A percentile compares a stretch with the other conserved stretches of the same genome.
Conservation (phyloP, 2,888 invertebrate species). For the Tenthredo notha region DNA sequence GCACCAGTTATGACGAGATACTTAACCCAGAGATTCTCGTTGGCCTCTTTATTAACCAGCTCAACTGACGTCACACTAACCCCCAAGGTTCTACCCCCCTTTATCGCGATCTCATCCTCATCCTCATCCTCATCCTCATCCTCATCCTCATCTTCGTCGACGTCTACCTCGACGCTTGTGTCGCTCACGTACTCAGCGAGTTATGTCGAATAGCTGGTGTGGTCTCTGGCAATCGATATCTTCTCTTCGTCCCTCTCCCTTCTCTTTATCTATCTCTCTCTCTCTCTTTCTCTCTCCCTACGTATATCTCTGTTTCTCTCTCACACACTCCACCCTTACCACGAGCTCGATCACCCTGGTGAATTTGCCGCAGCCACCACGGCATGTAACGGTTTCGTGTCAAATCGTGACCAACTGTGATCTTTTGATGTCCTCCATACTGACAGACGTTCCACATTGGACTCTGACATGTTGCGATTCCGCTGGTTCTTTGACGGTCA, state of each 20-base stretch:
- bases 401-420: conserved; percentile 32
- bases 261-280: not conserved
- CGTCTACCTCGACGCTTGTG: conserved; percentile 23
- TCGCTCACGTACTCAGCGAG: conserved; percentile 38
- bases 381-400: conserved; percentile 12
- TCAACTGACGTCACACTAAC: conserved; percentile 8
- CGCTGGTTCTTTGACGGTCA: not conserved
- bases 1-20: conserved; percentile 14
- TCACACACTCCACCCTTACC: conserved; percentile 11
- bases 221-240: conserved; percentile 47
- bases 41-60: conserved; percentile 18
- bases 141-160: conserved; percentile 33
- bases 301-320: not conserved
- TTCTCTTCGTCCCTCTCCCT: not conserved
- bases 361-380: conserved; percentile 42
- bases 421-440: not conserved
- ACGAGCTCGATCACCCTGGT: not conserved
- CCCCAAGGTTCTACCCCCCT: conserved; percentile 4
- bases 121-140: conserved; percentile 14
- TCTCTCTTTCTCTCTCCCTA: not conserved
- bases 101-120: conserved; percentile 22
- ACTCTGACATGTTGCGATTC: not conserved
- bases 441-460: not conserved
- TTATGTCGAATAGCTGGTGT: conserved; percentile 45
- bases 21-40: conserved; percentile 27